Evolutionary conservation across 1,140 invertebrate species (phyloP), one percentile per base, ranked within the genome.

Genomic region (Araneus ventricosus): DNA sequence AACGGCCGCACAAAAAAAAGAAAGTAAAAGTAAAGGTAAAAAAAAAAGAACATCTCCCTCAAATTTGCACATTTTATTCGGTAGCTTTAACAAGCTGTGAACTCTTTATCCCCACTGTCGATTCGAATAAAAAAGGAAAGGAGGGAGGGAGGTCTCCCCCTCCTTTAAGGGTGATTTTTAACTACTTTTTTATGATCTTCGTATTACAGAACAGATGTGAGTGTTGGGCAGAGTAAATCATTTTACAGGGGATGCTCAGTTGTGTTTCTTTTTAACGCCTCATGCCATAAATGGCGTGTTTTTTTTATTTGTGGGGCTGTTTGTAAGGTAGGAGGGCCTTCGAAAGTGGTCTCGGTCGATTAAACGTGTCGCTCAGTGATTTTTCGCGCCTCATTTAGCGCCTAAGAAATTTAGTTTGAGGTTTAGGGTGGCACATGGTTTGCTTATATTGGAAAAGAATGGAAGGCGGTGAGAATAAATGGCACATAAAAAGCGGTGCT

Each of bases 261-360:
- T 75, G 70, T 75, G 70, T 75, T 75, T 75, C 63, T 67, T 67
- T 67, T 67, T 67, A 67, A 67, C 63, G 63, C 63, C 63, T 27
- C n/a, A 14, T 34, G 34, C 30, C 30, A 22, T 75, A 34, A 75
- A 75, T 20, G 30, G 4, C 30, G 30, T 8, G 22, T 4, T 75
- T 75, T 75, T 34, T 70, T 34, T 63, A 63, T 63, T 63, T 63
- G n/a, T 75, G 70, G 22, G 34, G 34, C 70, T 75, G 70, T 75
- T 75, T 75, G 34, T 75, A 75, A 20, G 34, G 30, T 75, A 75
- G 70, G 70, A 34, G 67, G 70, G 34, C 20, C 37, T 27, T 20
- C 10, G 30, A 75, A 75, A 75, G 70, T 75, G 70, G 70, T 75
- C 30, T 14, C 70, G 70, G 30, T 75, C 70, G 70, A 75, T 75